These are phyloP conservation scores for Neosilurus hyrtlii DNA, from an alignment of 2,797 vertebrate genomes.

Conservation along the genomic window DNA sequence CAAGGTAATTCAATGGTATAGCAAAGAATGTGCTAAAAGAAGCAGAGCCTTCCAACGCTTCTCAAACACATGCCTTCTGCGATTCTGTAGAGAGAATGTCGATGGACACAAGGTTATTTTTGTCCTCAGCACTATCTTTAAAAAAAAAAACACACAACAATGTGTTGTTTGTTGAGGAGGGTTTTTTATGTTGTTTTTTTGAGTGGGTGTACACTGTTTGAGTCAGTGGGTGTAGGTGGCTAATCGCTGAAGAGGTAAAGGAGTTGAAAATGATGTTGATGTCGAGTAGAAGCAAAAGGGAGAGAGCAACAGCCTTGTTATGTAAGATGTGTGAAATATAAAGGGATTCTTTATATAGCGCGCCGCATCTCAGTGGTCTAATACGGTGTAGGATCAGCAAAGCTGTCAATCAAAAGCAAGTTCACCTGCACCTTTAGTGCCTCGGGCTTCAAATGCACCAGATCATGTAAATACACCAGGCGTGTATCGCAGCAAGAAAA, in stretches of 20 bases:
- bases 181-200: conserved; percentile 5
- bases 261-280: conserved; percentile 18
- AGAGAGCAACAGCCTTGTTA: conserved; percentile 36
- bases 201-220: neutral
- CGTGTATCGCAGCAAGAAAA: neutral
- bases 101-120: conserved; percentile 18
- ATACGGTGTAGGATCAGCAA: conserved; percentile 39
- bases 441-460: conserved; percentile 23
- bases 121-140: neutral
- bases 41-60: neutral
- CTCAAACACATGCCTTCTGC: neutral
- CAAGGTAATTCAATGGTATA: neutral
- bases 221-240: conserved; percentile 22
- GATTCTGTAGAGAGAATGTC: conserved; percentile 12
- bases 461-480: conserved; percentile 17
- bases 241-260: conserved; percentile 33
- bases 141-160: neutral
- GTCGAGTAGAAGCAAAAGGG: conserved; percentile 15
- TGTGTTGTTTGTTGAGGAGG: neutral
- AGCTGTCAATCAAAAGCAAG: conserved; percentile 48
- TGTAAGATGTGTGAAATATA: conserved; percentile 48
- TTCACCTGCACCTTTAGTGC: conserved; percentile 44
- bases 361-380: conserved; percentile 31
- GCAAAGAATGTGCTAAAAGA: neutral
- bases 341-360: conserved; percentile 47